These are phyloP conservation scores for Cyclura pinguis DNA, from an alignment of 2,797 vertebrate genomes.

Conservation along the genomic window DNA sequence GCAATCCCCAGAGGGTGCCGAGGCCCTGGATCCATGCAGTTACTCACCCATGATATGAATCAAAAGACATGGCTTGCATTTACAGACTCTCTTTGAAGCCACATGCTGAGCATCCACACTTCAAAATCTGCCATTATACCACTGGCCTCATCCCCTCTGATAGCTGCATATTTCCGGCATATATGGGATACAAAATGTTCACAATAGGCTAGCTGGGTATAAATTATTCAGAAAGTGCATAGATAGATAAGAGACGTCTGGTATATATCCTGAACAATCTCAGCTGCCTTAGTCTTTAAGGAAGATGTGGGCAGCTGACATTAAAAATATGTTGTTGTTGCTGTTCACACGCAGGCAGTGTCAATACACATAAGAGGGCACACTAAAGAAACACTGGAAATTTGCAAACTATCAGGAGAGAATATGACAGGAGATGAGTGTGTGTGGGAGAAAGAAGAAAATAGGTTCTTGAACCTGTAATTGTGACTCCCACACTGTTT, in stretches of 20 bases:
- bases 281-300: constrained; percentile 13
- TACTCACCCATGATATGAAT: neutral
- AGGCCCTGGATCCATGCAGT: no score
- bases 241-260: neutral
- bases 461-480: constrained; percentile 79
- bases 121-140: neutral
- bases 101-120: neutral
- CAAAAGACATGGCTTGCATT: neutral
- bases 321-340: constrained; percentile 28
- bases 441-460: constrained; percentile 78
- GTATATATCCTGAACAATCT: neutral
- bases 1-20: no score
- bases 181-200: neutral
- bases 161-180: neutral
- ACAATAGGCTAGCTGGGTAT: neutral
- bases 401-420: constrained; percentile 68
- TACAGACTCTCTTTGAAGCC: neutral
- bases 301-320: constrained; percentile 22
- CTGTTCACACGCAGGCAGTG: constrained; percentile 37
- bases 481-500: constrained; percentile 80
- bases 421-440: constrained; percentile 73
- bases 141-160: neutral
- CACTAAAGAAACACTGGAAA: constrained; percentile 64
- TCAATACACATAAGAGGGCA: constrained; percentile 61
- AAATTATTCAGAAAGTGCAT: neutral